A percentile compares a stretch with the other conserved stretches of the same genome.
phyloP scores from a whole-genome alignment of 2,888 invertebrate species.

The Crioceris asparagi region DNA sequence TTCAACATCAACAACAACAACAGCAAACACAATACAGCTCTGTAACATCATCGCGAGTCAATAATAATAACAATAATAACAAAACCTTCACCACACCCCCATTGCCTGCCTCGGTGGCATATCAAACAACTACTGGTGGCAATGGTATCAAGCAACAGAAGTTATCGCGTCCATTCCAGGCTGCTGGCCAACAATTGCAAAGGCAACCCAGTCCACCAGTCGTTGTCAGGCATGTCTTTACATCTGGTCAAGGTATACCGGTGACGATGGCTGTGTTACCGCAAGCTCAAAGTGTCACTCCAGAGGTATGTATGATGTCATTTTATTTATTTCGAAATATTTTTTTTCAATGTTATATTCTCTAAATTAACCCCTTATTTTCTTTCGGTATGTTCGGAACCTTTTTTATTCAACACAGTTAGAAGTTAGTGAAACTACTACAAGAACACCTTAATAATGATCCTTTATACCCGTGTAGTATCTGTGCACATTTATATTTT shows the following conservation, averaged over 20 bases:
- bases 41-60: conserved; percentile 35
- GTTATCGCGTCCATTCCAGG: no score
- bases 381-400: no score
- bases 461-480: no score
- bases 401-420: no score
- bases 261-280: conserved; percentile 47
- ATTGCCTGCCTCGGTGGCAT: conserved; percentile 28
- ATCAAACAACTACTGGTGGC: conserved; percentile 33
- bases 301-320: conserved; percentile 39
- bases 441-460: no score
- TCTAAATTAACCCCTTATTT: no score
- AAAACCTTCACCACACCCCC: conserved; percentile 39
- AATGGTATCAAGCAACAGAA: conserved; percentile 37
- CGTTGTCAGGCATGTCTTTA: conserved; percentile 50
- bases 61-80: conserved; percentile 22
- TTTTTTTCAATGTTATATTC: no score
- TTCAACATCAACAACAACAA: no score
- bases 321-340: no score
- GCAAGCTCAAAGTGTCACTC: conserved; percentile 35
- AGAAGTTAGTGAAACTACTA: no score
- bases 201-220: conserved; percentile 51
- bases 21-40: conserved; percentile 38
- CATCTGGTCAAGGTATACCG: conserved; percentile 44
- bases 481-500: no score
- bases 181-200: conserved; percentile 41